Evolutionary conservation across 2,113 vertebrate species (phyloP), one percentile per base, ranked within the genome.

Genomic region (Trinectes maculatus): DNA sequence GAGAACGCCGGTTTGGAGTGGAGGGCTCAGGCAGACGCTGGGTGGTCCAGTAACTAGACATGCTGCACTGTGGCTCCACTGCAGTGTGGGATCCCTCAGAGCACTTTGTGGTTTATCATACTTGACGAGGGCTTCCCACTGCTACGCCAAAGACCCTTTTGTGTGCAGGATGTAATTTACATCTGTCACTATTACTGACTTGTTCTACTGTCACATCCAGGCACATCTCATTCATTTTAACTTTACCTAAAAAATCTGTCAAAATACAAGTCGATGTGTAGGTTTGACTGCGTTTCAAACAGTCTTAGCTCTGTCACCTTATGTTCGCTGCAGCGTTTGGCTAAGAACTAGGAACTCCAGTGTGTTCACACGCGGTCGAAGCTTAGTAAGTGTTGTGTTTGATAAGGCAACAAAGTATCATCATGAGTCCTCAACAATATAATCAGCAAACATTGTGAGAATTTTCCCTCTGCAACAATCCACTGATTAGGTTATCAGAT

Each of bases 91-190:
- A 84, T 79, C 67, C 79, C 71, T 86, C 83, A 74, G 22, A 81
- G 70, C 74, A 47, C 68, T 83, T 84, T 80, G 85, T 62, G 74
- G 79, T 89, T 82, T 46, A 83, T 86, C 71, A 83, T 80, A 81
- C 59, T 74, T 80, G 81, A 86, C 82, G 63, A 22, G 37, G 61
- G 47, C 80, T 85, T 82, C 62, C 78, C 77, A 71, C 60, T 5
- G 11, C 65, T 64, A 16, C 74, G 64, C 71, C 70, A 70, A 70
- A 67, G 64, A 71, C 47, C 63, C 67, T 29, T 31, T 19, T 51
- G 44, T 60, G 63, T 57, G 43, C 29, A 24, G 53, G 40, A 56
- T 76, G 74, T 69, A 6, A 75, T 68, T 53, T 24, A 25, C 58
- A 48, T 61, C 42, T 26, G 22, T 68, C 37, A 48, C 69, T 67